Percentiles rank a stretch among this genome's conserved stretches.
Evolutionary conservation across 2,113 vertebrate species (phyloP).

Genomic region (Arvicanthis niloticus): DNA sequence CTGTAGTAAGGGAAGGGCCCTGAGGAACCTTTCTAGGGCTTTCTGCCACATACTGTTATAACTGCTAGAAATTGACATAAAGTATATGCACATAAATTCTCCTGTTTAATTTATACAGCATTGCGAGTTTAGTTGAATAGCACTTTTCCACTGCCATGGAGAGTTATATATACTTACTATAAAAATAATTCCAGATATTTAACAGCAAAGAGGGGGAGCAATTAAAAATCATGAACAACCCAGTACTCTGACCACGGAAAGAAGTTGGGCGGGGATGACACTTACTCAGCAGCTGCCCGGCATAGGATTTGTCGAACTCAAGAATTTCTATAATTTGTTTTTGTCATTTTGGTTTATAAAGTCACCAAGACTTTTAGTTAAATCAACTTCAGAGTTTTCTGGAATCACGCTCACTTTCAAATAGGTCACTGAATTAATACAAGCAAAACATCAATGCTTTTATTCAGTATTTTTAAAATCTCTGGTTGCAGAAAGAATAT

Average conservation of each 20-base stretch:
- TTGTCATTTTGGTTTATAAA: slow-evolving; percentile 56
- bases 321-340: not conserved
- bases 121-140: slow-evolving; percentile 68
- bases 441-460: not conserved
- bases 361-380: slow-evolving; percentile 22
- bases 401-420: not conserved
- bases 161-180: slow-evolving; percentile 49
- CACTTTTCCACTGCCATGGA: slow-evolving; percentile 68
- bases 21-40: not conserved
- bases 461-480: not conserved
- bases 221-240: slow-evolving; percentile 81
- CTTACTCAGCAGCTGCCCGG: slow-evolving; percentile 67
- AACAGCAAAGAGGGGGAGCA: slow-evolving; percentile 71
- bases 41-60: slow-evolving; percentile 5
- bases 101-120: slow-evolving; percentile 52
- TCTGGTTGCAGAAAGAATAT: not conserved
- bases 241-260: slow-evolving; percentile 70
- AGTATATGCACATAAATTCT: not conserved
- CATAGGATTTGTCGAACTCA: slow-evolving; percentile 62
- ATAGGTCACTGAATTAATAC: slow-evolving; percentile 4
- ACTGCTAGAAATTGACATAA: not conserved
- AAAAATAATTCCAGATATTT: slow-evolving; percentile 78
- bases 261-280: slow-evolving; percentile 28
- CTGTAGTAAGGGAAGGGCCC: not conserved
- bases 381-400: not conserved